These are phyloP conservation scores for Limnephilus lunatus DNA, from an alignment of 2,888 invertebrate genomes.

Conservation along the genomic window DNA sequence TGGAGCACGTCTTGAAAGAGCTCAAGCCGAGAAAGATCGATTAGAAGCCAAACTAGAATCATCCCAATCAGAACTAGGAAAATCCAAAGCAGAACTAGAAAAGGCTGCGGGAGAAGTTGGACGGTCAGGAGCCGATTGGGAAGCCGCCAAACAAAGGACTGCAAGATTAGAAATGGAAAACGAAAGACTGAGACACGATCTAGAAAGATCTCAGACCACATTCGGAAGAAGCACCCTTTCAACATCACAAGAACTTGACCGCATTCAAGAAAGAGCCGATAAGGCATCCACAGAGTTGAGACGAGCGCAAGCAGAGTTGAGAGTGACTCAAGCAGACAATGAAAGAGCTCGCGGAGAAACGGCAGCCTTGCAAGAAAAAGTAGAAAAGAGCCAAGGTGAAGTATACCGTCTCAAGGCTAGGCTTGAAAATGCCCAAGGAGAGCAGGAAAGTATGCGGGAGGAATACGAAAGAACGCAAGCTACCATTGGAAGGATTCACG, in stretches of 20 bases:
- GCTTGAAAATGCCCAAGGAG: slow-evolving; percentile 95
- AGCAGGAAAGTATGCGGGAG: slow-evolving; percentile 94
- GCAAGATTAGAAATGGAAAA: slow-evolving; percentile 93
- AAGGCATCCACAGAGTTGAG: slow-evolving; percentile 90
- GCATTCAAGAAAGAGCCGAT: slow-evolving; percentile 90
- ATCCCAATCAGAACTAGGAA: slow-evolving; percentile 94
- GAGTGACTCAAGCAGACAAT: slow-evolving; percentile 94
- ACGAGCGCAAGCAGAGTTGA: slow-evolving; percentile 91
- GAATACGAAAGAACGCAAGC: slow-evolving; percentile 93
- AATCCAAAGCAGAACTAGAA: slow-evolving; percentile 95
- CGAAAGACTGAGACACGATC: slow-evolving; percentile 90
- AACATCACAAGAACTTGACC: slow-evolving; percentile 89
- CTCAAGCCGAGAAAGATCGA: slow-evolving; percentile 93
- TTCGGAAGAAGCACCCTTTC: slow-evolving; percentile 90
- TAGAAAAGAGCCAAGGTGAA: slow-evolving; percentile 96
- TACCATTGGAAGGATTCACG: slow-evolving; percentile 89
- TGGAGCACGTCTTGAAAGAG: slow-evolving; percentile 90
- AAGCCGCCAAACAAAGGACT: slow-evolving; percentile 88
- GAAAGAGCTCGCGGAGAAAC: slow-evolving; percentile 91
- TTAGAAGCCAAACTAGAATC: slow-evolving; percentile 94
- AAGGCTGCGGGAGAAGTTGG: slow-evolving; percentile 92
- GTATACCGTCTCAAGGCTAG: slow-evolving; percentile 95
- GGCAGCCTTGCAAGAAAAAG: slow-evolving; percentile 91
- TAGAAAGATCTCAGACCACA: slow-evolving; percentile 89
- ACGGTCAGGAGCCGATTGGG: slow-evolving; percentile 93